Evolutionary conservation across 2,113 vertebrate species (phyloP).

Genomic region (Meles meles): DNA sequence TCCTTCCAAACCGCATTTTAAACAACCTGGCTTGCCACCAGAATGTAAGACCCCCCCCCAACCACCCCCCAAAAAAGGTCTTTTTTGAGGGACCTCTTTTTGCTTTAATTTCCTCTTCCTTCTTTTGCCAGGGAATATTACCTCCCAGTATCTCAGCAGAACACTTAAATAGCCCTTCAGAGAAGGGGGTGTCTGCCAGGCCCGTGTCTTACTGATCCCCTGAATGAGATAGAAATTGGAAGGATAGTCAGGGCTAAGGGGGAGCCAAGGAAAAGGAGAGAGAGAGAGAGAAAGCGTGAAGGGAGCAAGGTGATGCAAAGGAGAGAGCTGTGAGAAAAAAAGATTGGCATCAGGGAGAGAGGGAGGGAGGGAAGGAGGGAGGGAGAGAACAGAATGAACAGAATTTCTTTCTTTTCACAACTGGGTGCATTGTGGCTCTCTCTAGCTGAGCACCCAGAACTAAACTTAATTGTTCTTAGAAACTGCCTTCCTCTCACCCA

Average conservation of each 20-base stretch:
- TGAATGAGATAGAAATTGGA: conserved; percentile 28
- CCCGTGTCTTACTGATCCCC: not conserved
- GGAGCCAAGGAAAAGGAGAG: conserved; percentile 2
- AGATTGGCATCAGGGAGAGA: not conserved
- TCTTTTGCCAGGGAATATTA: conserved; percentile 45
- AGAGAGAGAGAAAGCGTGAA: not conserved
- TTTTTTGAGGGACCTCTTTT: conserved; percentile 7
- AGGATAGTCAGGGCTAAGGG: not conserved
- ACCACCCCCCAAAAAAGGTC: not conserved
- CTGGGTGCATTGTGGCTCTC: conserved; percentile 43
- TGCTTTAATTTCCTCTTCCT: not conserved
- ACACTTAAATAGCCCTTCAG: not conserved
- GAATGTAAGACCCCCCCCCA: not conserved
- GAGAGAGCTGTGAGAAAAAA: not conserved
- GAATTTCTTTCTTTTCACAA: conserved; percentile 40
- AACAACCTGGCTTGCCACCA: not conserved
- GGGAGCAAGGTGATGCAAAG: not conserved
- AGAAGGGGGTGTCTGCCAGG: conserved; percentile 11
- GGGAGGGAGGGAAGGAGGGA: not conserved
- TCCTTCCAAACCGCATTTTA: not conserved
- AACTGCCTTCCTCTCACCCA: conserved; percentile 76
- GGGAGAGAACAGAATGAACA: not conserved
- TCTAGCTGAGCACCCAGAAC: conserved; percentile 61
- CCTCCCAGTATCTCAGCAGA: not conserved
- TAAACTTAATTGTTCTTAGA: conserved; percentile 73